Evolutionary conservation across 2,113 vertebrate species (phyloP).

Genomic region (Heloderma charlesbogerti): DNA sequence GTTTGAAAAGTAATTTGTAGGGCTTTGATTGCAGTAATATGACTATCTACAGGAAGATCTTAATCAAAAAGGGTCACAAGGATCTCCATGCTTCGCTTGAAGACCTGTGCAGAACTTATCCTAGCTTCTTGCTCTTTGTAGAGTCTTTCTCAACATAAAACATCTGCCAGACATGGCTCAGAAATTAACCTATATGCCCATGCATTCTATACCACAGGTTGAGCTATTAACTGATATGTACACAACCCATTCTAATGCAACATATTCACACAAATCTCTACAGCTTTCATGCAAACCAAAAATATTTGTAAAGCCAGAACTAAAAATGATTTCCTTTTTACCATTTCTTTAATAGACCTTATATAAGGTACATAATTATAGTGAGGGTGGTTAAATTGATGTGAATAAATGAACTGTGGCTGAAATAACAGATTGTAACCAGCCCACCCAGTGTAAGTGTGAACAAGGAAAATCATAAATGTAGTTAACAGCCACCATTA

Average conservation of each 20-base stretch:
- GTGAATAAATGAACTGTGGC: background rate
- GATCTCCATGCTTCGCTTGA: slow-evolving; percentile 31
- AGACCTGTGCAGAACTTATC: slow-evolving; percentile 12
- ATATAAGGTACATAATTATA: rapidly evolving
- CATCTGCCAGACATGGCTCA: background rate
- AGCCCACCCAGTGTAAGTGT: slow-evolving; percentile 28
- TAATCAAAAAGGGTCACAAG: slow-evolving; percentile 33
- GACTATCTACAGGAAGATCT: slow-evolving; percentile 17
- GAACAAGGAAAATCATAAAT: slow-evolving; percentile 1
- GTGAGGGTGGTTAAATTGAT: slow-evolving; percentile 29
- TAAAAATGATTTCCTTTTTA: slow-evolving; percentile 19
- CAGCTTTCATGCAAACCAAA: background rate
- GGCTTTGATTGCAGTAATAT: slow-evolving; percentile 36
- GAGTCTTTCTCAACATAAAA: slow-evolving; percentile 10
- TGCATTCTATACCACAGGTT: background rate
- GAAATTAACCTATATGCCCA: background rate
- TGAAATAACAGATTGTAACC: slow-evolving; percentile 45
- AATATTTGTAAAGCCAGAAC: slow-evolving; percentile 20
- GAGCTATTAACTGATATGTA: background rate
- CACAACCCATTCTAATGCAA: background rate
- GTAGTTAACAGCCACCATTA: slow-evolving; percentile 23
- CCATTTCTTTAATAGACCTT: slow-evolving; percentile 34
- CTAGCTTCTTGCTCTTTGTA: background rate
- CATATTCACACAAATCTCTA: background rate
- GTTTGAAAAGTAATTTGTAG: slow-evolving; percentile 44